Base-by-base conservation (phyloP, 2,888 invertebrate genomes). In the Acanthosepion pharaonis region DNA sequence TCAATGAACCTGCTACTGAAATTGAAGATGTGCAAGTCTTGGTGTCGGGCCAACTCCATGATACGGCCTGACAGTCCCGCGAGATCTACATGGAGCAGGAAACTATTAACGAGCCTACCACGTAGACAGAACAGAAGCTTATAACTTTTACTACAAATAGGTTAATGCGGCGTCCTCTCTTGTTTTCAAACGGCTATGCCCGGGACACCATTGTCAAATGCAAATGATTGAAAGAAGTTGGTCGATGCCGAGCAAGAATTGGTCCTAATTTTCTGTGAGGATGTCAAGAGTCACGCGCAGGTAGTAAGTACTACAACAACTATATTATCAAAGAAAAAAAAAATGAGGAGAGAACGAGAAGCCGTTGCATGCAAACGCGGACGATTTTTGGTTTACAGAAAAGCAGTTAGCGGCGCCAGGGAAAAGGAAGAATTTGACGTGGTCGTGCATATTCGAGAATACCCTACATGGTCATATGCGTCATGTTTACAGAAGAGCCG, bases 1-100 rank as follows among this genome's bases (percentile, higher is more conserved):
- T 78, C 78, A 78, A 78, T 78, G 78, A 78, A 78, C 78, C 78
- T 78, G 78, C 78, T n/a, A n/a, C 23, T 78, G 78, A 78, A 78
- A 78, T 78, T 78, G 78, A 78, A 78, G 78, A 78, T 78, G 78
- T 78, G 78, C n/a, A 78, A 78, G 78, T 78, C 78, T 78, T 78
- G 78, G 78, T 78, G 78, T n/a, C n/a, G 78, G n/a, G 78, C 78
- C 78, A 78, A 78, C 78, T 78, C 78, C 78, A 78, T 78, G 78
- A 78, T 78, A 78, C 78, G 78, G 78, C 78, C 78, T 78, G 78
- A 78, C 78, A 78, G 78, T 78, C 78, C 78, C 78, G 78, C 33
- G 78, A 78, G 78, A 78, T 78, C 78, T 78, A 78, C 78, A 78
- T 78, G 78, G 78, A 78, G 78, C 78, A 78, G 78, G 78, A 78